Conservation (phyloP, 2,888 invertebrate genomes). For the Papilio protenor region DNA sequence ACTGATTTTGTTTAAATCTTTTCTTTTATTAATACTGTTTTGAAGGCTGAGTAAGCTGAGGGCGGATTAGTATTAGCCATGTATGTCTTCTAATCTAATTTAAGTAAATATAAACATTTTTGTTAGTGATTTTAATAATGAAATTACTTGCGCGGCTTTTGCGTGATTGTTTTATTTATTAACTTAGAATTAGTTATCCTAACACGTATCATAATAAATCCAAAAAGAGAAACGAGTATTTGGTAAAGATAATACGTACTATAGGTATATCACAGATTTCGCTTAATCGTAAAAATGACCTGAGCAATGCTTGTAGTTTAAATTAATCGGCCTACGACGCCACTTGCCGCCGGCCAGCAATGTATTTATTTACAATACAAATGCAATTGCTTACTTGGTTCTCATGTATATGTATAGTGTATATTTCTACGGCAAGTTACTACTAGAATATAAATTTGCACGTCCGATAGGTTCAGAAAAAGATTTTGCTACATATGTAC, state of each 20-base stretch:
- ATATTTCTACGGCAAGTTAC: neutral
- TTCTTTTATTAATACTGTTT: neutral
- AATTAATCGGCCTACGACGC: conserved; percentile 31
- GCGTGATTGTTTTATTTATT: neutral
- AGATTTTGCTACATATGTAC: neutral
- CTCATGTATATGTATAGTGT: conserved; percentile 41
- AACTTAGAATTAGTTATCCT: neutral
- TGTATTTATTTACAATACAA: conserved; percentile 47
- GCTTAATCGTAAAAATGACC: conserved; percentile 1
- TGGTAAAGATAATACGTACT: neutral
- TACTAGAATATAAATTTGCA: neutral
- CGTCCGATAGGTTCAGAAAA: neutral
- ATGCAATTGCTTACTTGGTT: conserved; percentile 47
- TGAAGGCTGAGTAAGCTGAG: neutral
- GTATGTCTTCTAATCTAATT: neutral
- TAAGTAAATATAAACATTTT: neutral
- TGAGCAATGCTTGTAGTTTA: neutral
- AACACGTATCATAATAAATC: neutral
- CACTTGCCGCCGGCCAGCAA: neutral
- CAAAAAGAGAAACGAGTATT: conserved; percentile 14
- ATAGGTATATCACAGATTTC: conserved; percentile 4
- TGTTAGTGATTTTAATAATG: neutral
- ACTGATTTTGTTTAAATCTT: neutral
- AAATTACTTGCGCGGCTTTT: neutral
- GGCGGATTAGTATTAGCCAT: neutral